Base-by-base conservation (phyloP, 2,797 vertebrate species). In the Coregonus suidteri region DNA sequence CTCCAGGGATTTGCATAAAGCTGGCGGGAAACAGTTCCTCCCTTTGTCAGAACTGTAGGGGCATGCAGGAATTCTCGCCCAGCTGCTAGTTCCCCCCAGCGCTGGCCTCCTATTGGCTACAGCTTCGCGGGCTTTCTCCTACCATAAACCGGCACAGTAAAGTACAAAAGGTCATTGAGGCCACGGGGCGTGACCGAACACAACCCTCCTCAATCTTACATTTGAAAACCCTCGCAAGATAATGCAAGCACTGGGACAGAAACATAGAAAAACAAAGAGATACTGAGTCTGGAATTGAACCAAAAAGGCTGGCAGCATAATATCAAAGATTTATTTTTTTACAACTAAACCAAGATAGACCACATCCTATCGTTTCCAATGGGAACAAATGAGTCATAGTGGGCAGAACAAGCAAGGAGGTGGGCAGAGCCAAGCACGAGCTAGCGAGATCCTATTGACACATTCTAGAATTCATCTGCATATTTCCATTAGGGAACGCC, bases 121-220 rank as follows among this genome's bases (percentile, higher is more conserved):
- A 5, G 1, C 25, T 88, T 87, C 85, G 82, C 86, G 86, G 75
- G 86, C 83, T 87, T 89, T 83, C 73, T 76, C 74, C 81, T 68
- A 77, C 76, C 62, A 37, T 69, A 77, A 62, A 59, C 56, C 74
- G 3, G 77, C 59, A 37, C 78, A 73, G 81, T 35, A 75, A 20
- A 11, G 80, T 84, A 86, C 83, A 87, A 89, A 87, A 84, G 85
- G 81, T 84, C 85, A 82, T 11, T 53, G 75, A 78, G 82, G 74
- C 70, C 67, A 66, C 31, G 16, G 77, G 77, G 77, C 74, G 54
- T 35, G 54, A 52, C 30, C 31, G 14, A 68, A 68, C 15, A 68
- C 31, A 34, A 35, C 34, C 31, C 66, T 16, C 14, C n/a, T 15
- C 64, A 66, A 34, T 66, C 64, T 66, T 66, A 66, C 64, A 6